Evolutionary conservation across 1,140 invertebrate genomes (phyloP), one percentile per base, ranked within the genome.

Genomic region (Ceratosolen solmsi): DNA sequence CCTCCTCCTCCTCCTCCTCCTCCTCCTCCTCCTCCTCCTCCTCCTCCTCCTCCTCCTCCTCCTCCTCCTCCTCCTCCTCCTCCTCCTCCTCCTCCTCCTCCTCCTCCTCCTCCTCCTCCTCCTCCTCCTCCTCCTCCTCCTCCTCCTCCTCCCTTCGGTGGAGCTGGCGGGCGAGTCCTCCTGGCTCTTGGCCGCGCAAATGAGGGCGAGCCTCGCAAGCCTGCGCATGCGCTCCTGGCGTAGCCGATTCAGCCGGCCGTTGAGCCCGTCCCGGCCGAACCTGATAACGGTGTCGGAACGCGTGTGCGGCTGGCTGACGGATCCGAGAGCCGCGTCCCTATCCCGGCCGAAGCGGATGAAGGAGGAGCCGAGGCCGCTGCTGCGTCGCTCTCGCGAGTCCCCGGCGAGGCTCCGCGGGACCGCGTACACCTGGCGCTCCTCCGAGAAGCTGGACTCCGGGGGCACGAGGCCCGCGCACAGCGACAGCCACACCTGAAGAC

Each of bases 221-320:
- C 73, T 33, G 2, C 78, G 60, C 78, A 76, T 80, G 2, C 82
- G 71, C 27, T 83, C 82, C 73, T 83, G 77, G 5, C 82, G 30
- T 4, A 83, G 76, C 13, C 70, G 54, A 4, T 33, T 74, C 4
- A 83, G 82, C 27, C 78, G 60, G n/a, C 65, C 54, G 77, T 83
- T 83, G 22, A 80, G 60, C 0, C 78, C 82, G 36, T 83, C 73
- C 2, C 90, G 83, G 0, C 90, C 90, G 73, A 90, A 91, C 46
- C 90, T 87, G n/a, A 92, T 91, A 20, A 91, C 86, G 17, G 89
- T 84, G 63, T 92, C 91, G 9, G 91, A 88, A 82, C 87, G 81
- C 13, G 86, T 87, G 36, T 86, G 87, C 3, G 86, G 84, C 17
- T 85, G 85, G 22, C 86, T 84, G 70, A 85, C 83, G 2, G 85